Conservation (phyloP, 2,797 vertebrate genomes). For the Acrossocheilus wenchowensis region DNA sequence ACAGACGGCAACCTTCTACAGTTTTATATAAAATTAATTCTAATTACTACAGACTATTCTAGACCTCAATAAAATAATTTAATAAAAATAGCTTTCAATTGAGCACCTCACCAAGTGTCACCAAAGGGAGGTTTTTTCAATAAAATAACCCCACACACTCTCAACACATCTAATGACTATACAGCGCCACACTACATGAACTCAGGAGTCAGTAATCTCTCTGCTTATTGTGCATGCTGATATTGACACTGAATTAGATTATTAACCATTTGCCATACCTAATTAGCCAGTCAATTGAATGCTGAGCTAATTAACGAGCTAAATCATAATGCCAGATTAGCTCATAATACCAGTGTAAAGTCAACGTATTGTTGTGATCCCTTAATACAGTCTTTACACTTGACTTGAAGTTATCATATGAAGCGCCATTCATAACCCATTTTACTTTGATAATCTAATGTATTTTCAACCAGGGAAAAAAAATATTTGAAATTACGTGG, state of each 20-base stretch:
- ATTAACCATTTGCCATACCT: constrained; percentile 15
- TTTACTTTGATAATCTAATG: not conserved
- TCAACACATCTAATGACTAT: not conserved
- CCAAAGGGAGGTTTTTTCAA: not conserved
- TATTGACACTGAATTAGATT: constrained; percentile 33
- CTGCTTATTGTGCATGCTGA: constrained; percentile 29
- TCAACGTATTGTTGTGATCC: not conserved
- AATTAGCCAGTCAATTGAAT: not conserved
- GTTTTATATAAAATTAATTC: not conserved
- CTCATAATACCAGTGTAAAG: constrained; percentile 2
- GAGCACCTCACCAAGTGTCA: not conserved
- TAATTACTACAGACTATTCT: not conserved
- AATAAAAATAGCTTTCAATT: not conserved
- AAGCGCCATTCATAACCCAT: not conserved
- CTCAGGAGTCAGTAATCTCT: constrained; percentile 10
- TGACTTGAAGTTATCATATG: not conserved
- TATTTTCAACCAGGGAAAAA: not conserved
- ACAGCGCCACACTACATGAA: not conserved
- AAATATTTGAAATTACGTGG: too few relatives aligned
- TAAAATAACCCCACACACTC: not conserved
- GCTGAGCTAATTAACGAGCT: not conserved
- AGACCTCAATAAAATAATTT: not conserved
- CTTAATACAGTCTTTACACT: not conserved
- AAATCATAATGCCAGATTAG: constrained; percentile 27
- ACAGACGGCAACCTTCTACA: not conserved